These are phyloP conservation scores for Lepidocyrtinus sp. DNA, from an alignment of 2,888 invertebrate species.

Conservation along the genomic window DNA sequence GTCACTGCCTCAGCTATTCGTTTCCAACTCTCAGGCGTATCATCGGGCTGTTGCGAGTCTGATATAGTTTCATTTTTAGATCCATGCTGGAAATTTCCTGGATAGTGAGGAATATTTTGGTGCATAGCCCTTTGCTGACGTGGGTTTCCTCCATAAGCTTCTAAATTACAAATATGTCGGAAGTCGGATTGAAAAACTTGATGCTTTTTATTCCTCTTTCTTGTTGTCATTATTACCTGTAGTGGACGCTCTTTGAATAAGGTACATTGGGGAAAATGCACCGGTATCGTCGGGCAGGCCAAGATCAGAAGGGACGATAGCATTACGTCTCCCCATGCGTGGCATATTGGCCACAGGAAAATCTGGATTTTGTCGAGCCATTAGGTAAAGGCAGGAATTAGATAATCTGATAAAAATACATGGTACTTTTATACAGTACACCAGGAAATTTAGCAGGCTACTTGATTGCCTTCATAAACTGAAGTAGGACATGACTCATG, in stretches of 20 bases:
- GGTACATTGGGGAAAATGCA: constrained; percentile 27
- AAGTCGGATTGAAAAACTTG: background rate
- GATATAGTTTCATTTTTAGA: no score
- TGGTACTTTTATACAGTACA: no score
- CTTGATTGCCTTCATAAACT: no score
- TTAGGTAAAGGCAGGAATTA: no score
- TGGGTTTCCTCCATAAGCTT: no score
- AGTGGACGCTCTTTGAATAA: background rate
- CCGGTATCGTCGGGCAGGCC: constrained; percentile 10
- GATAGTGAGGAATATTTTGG: background rate
- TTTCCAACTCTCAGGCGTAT: background rate
- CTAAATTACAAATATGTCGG: no score
- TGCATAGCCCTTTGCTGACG: background rate
- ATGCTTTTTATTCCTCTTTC: background rate
- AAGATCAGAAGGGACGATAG: constrained; percentile 12
- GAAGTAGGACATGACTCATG: no score
- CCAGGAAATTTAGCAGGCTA: no score
- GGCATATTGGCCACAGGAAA: constrained; percentile 25
- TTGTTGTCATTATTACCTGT: background rate
- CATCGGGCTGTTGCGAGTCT: no score
- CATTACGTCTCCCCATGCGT: constrained; percentile 46
- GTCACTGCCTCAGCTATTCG: background rate
- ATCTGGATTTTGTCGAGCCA: background rate
- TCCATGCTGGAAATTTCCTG: no score
- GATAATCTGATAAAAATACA: no score